Evolutionary conservation across 2,113 vertebrate genomes (phyloP).

Genomic region (Pelmatolapia mariae): DNA sequence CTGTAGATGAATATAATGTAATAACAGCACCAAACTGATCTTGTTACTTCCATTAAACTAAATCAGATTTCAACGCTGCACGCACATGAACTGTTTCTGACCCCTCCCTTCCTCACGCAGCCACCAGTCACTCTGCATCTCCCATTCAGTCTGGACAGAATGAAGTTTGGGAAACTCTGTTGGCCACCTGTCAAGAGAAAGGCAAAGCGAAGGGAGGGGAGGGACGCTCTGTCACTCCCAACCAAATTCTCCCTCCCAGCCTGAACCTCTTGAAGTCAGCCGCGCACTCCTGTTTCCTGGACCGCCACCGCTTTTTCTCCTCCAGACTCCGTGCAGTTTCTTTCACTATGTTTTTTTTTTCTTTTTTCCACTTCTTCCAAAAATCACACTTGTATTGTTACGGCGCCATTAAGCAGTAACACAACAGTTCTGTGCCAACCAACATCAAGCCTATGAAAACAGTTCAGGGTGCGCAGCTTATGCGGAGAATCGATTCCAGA

Average conservation of each 20-base stretch:
- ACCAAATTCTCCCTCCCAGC: background rate
- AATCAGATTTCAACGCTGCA: background rate
- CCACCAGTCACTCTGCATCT: background rate
- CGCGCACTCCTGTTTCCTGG: background rate
- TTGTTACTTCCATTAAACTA: background rate
- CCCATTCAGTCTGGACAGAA: conserved; percentile 33
- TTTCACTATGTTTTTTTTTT: background rate
- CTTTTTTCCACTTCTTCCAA: background rate
- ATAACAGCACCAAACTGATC: background rate
- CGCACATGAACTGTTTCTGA: background rate
- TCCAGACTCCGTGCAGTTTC: background rate
- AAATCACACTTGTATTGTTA: background rate
- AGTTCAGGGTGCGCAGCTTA: background rate
- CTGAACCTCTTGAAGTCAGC: background rate
- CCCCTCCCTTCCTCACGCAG: background rate
- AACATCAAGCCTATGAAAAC: background rate
- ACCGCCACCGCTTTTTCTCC: background rate
- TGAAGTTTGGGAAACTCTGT: conserved; percentile 53
- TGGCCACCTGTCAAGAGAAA: conserved; percentile 44
- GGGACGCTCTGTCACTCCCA: background rate
- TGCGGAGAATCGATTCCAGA: background rate
- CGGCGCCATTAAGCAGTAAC: background rate
- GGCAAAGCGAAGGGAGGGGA: background rate
- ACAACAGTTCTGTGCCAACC: background rate
- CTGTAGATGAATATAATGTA: background rate